A percentile compares a stretch with the other conserved stretches of the same genome.
These are phyloP conservation scores for Barypeithes pellucidus DNA, from an alignment of 2,888 invertebrate species.

Conservation along the genomic window DNA sequence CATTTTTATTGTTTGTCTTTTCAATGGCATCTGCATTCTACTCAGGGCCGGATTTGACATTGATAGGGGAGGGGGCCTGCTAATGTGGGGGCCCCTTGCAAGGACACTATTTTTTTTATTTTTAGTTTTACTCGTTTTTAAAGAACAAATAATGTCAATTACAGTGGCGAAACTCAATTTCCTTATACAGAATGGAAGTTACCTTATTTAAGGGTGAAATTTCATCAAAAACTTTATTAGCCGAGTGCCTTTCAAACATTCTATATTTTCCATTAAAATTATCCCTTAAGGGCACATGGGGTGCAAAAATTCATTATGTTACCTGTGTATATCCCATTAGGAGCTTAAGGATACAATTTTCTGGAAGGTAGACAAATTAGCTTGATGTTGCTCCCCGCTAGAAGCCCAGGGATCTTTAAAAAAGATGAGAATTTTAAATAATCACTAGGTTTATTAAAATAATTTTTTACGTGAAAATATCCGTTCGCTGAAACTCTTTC, in stretches of 20 bases:
- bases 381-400: slow-evolving; percentile 1
- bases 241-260: slow-evolving; percentile 6
- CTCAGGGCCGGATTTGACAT: too few relatives aligned
- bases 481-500: too few relatives aligned
- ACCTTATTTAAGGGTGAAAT: not conserved
- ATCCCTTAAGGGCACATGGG: slow-evolving; percentile 28
- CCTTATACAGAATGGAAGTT: slow-evolving; percentile 2
- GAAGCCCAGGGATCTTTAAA: not conserved
- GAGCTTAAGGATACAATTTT: slow-evolving; percentile 21
- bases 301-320: slow-evolving; percentile 22
- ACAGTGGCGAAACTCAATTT: not conserved
- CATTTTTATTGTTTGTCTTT: too few relatives aligned
- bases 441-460: too few relatives aligned
- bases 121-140: too few relatives aligned
- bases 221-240: slow-evolving; percentile 15
- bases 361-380: slow-evolving; percentile 24
- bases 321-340: slow-evolving; percentile 21
- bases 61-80: too few relatives aligned
- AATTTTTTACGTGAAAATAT: too few relatives aligned
- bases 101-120: too few relatives aligned
- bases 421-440: not conserved
- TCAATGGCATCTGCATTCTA: too few relatives aligned
- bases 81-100: too few relatives aligned
- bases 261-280: slow-evolving; percentile 23
- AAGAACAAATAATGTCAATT: not conserved